Evolutionary conservation across 2,888 invertebrate genomes (phyloP), one percentile per base, ranked within the genome.

Genomic region (Xanthia icteritia): DNA sequence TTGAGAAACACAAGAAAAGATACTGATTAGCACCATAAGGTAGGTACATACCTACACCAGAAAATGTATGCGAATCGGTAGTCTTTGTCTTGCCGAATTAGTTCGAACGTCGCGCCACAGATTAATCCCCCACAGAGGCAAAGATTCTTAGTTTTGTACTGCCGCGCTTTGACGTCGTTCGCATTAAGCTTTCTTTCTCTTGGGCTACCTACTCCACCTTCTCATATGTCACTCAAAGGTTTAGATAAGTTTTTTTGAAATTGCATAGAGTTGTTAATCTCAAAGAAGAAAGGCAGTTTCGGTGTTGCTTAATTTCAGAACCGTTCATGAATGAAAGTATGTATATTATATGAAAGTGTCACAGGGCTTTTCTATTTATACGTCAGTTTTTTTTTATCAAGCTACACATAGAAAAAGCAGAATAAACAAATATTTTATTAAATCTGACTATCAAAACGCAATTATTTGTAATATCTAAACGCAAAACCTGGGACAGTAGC

Each of bases 1-100:
- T 71, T 84, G 8, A 13, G 58, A 42, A 51, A 45, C 11, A 20
- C n/a, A 36, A 61, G 39, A 23, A 64, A 67, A 48, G 58, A 56
- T 45, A 60, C 15, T 31, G 64, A 13, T 56, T 54, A 27, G 51
- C 60, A 76, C n/a, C 65, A 42, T 61, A 74, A 31, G 11, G n/a
- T 5, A 31, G 42, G 42, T 31, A 20, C n/a, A 11, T 27, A 31
- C 31, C 31, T 31, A 58, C 5, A 58, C 27, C 27, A 27, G 15
- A 27, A n/a, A 58, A 58, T 13, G 5, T 58, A 58, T 27, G 58
- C 6, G n/a, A 4, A 27, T 15, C n/a, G 13, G n/a, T 27, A 15
- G 27, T 56, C n/a, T 56, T 56, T 13, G 13, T 56, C 5, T 56
- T 56, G n/a, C n/a, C n/a, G 13, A 56, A n/a, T 56, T 13, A 27